A percentile compares a stretch with the other conserved stretches of the same genome.
phyloP scores from a whole-genome alignment of 2,888 invertebrate genomes.

The Mystacides longicornis region DNA sequence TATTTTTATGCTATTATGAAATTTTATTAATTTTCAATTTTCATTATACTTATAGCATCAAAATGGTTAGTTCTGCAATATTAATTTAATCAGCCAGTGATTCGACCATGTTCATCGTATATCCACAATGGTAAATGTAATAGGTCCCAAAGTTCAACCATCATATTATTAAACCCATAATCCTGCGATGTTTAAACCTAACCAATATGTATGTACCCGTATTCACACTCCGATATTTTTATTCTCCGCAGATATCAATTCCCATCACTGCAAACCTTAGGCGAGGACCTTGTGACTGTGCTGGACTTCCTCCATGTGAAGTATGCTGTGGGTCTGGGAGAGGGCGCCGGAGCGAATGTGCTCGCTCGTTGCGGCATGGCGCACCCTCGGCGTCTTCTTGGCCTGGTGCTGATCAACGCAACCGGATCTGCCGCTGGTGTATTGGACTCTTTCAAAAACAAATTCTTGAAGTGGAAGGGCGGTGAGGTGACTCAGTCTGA shows the following conservation, averaged over 20 bases:
- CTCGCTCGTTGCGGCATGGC: slow-evolving; percentile 77
- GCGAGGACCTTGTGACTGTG: slow-evolving; percentile 74
- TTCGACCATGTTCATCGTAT: too few species aligned
- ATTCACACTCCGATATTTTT: too few species aligned
- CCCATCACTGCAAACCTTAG: slow-evolving; percentile 73
- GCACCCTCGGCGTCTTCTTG: slow-evolving; percentile 69
- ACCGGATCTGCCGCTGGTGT: slow-evolving; percentile 82
- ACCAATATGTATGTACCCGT: too few species aligned
- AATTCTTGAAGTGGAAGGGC: slow-evolving; percentile 79
- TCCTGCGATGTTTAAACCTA: too few species aligned
- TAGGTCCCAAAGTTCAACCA: too few species aligned
- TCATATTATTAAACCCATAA: too few species aligned
- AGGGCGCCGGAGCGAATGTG: slow-evolving; percentile 84
- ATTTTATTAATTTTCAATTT: too few species aligned
- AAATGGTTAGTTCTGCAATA: too few species aligned
- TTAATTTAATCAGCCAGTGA: too few species aligned
- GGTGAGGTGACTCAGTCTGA: slow-evolving; percentile 80
- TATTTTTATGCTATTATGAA: too few species aligned
- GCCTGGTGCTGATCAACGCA: slow-evolving; percentile 78
- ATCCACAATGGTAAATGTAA: too few species aligned
- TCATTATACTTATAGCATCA: too few species aligned
- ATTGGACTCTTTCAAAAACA: slow-evolving; percentile 76
- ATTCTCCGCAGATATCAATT: slow-evolving; percentile 58
- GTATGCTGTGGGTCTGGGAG: slow-evolving; percentile 78
- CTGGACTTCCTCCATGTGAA: slow-evolving; percentile 76